Evolutionary conservation across 2,797 vertebrate genomes (phyloP), one percentile per base, ranked within the genome.

Genomic region (Urocyon cinereoargenteus): DNA sequence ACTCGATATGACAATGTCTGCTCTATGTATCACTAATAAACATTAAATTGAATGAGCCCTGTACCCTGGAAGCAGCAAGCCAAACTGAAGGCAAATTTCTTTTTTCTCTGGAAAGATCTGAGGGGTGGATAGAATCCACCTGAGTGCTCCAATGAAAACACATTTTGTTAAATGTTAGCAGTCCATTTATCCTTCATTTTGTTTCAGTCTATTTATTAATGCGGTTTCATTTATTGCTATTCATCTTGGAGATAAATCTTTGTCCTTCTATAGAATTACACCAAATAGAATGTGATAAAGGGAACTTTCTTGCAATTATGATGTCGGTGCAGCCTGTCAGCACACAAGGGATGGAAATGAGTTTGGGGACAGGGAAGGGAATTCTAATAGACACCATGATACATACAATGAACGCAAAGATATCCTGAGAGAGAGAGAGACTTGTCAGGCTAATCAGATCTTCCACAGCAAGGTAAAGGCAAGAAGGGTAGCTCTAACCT

Each of bases 401-500:
- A 98, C 98, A 98, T 98, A 98, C 98, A 98, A 98, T 98, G 98
- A 99, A 98, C 97, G 91, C 97, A 96, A 98, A 96, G 98, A 98
- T 98, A 98, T 98, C 98, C 98, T 98, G 98, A 97, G 98, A 94
- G 84, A 96, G 98, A 98, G 98, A 98, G 98, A 98, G 98, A 98
- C 98, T 99, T 99, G 98, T 99, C 99, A 98, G 98, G 98, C 98
- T 99, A 99, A 99, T 99, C 99, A 99, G 99, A 99, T 99, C 98
- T 99, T 98, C 98, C 97, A 96, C 97, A 98, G 98, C 98, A 97
- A 99, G 98, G 99, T 98, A 98, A 98, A 99, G 97, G 98, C 98
- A 98, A 98, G 97, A 98, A 98, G 95, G 22, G 98, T 97, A 98
- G 98, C 70, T 22, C 99, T 99, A 99, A 99, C 99, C 99, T 99